phyloP scores from a whole-genome alignment of 1,140 invertebrate species.

The Drusus annulatus region DNA sequence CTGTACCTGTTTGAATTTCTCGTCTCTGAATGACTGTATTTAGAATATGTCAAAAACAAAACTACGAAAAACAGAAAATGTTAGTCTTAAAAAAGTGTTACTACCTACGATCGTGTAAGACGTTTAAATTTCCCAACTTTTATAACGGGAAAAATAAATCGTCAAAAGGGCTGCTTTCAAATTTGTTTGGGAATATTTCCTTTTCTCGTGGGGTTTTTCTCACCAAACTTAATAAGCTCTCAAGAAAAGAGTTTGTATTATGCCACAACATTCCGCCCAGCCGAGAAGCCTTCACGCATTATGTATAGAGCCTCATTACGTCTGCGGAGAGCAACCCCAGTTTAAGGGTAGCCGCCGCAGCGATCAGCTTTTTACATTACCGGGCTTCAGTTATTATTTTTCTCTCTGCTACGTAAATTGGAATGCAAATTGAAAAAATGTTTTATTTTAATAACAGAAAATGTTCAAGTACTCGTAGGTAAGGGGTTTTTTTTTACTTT shows the following conservation, averaged over 20 bases:
- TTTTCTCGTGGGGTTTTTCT: slow-evolving; percentile 1
- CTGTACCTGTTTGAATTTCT: too few species aligned
- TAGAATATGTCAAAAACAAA: too few species aligned
- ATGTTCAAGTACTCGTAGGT: not conserved
- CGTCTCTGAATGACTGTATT: too few species aligned
- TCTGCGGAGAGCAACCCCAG: not conserved
- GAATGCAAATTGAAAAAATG: slow-evolving; percentile 49
- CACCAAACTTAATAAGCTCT: slow-evolving; percentile 18
- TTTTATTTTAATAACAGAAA: slow-evolving; percentile 26
- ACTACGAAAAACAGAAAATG: too few species aligned
- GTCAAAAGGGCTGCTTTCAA: not conserved
- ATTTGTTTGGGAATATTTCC: slow-evolving; percentile 11
- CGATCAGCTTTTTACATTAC: slow-evolving; percentile 33
- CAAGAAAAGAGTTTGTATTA: slow-evolving; percentile 14
- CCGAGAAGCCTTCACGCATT: slow-evolving; percentile 33
- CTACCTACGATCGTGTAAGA: too few species aligned
- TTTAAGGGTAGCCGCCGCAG: slow-evolving; percentile 1
- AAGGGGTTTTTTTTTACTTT: too few species aligned
- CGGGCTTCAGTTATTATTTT: slow-evolving; percentile 28
- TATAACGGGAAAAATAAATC: too few species aligned
- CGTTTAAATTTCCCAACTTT: too few species aligned
- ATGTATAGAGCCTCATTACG: slow-evolving; percentile 39
- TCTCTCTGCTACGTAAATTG: slow-evolving; percentile 42
- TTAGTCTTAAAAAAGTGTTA: too few species aligned
- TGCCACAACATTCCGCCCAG: slow-evolving; percentile 11